phyloP scores from a whole-genome alignment of 2,888 invertebrate genomes.

The Clostera curtula region DNA sequence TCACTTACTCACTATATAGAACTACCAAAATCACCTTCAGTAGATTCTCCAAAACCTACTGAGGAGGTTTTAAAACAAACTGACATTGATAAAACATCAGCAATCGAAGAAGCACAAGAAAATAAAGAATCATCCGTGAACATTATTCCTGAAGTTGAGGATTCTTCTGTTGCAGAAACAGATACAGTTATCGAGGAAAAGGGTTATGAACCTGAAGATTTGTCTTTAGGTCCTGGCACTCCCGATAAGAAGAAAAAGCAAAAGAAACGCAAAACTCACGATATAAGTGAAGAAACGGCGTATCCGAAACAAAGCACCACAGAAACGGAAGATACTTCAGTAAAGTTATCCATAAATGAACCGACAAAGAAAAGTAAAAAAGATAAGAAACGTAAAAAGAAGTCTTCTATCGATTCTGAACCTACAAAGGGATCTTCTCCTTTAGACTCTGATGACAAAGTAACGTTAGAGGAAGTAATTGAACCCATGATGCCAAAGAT shows the following conservation, averaged over 20 bases:
- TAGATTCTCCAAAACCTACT: conserved; percentile 59
- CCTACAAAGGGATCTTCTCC: conserved; percentile 16
- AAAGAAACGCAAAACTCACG: conserved; percentile 53
- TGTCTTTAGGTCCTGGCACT: conserved; percentile 57
- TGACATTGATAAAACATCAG: neutral
- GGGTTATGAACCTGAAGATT: conserved; percentile 84
- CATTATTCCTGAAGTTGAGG: conserved; percentile 38
- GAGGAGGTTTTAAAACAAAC: conserved; percentile 25
- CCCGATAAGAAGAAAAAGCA: conserved; percentile 68
- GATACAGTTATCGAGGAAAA: conserved; percentile 67
- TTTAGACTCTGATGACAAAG: conserved; percentile 12
- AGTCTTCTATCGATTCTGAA: conserved; percentile 42
- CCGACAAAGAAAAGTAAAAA: conserved; percentile 39
- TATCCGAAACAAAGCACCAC: conserved; percentile 56
- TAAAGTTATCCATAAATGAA: conserved; percentile 42
- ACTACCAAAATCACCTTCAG: conserved; percentile 62
- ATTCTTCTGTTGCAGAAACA: conserved; percentile 60
- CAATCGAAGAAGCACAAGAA: neutral
- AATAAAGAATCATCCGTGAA: conserved; percentile 1
- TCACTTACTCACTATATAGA: conserved; percentile 61
- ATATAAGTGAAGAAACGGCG: conserved; percentile 52
- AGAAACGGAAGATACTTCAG: conserved; percentile 51
- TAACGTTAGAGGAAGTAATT: conserved; percentile 14
- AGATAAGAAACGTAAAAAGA: conserved; percentile 70
- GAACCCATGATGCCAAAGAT: conserved; percentile 49